These are phyloP conservation scores for Distichodus sexfasciatus DNA, from an alignment of 2,797 vertebrate genomes.

Conservation along the genomic window DNA sequence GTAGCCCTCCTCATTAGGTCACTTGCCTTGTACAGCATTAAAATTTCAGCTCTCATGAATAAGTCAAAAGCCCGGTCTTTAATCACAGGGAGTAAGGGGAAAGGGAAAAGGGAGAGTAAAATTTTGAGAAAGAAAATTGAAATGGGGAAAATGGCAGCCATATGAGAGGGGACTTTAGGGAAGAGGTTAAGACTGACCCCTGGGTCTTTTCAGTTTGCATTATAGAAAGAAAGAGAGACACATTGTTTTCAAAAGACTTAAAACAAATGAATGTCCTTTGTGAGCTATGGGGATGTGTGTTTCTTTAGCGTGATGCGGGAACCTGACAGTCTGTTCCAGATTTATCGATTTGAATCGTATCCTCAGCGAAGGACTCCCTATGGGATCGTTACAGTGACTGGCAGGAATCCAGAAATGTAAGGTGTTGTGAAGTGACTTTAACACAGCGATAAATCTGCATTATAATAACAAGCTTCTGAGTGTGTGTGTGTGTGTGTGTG, in stretches of 20 bases:
- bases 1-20: constrained; percentile 69
- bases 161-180: not conserved
- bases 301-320: constrained; percentile 59
- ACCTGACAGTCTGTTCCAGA: constrained; percentile 60
- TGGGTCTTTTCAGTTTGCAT: not conserved
- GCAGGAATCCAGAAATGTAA: constrained; percentile 65
- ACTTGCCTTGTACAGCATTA: constrained; percentile 68
- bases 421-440: constrained; percentile 66
- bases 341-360: constrained; percentile 77
- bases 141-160: not conserved
- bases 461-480: constrained; percentile 75
- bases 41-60: constrained; percentile 74
- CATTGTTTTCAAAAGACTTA: constrained; percentile 20
- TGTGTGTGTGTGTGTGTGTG: no score
- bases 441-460: constrained; percentile 77
- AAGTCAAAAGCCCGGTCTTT: constrained; percentile 69
- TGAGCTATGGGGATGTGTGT: constrained; percentile 34
- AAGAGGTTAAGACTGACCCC: not conserved
- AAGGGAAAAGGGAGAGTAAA: not conserved
- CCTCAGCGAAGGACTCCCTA: constrained; percentile 72
- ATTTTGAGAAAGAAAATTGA: not conserved
- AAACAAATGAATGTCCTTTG: constrained; percentile 47
- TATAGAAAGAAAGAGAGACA: not conserved
- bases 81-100: constrained; percentile 48
- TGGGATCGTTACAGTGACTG: constrained; percentile 67